Evolutionary conservation across 30 jellyfish, hydroid and myxozoan genomes (phyloP).

Genomic region (Hydra vulgaris): DNA sequence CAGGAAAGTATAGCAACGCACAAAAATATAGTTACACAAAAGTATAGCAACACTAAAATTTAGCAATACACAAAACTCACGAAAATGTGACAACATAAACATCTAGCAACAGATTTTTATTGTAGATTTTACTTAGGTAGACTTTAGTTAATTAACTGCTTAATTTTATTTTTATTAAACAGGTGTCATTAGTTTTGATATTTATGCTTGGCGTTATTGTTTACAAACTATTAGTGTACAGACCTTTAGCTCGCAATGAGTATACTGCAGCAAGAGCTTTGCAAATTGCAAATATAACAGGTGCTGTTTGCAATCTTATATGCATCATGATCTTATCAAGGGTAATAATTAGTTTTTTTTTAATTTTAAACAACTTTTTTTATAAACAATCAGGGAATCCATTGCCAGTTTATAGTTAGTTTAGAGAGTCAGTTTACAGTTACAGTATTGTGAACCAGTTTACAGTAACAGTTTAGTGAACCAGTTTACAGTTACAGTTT

Average conservation of each 20-base stretch:
- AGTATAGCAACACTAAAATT: too few species aligned
- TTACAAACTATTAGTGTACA: conserved; percentile 80
- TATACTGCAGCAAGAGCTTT: conserved; percentile 75
- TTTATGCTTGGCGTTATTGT: conserved; percentile 97
- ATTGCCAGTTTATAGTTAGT: background rate
- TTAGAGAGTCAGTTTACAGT: background rate
- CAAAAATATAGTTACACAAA: too few species aligned
- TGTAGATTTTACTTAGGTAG: too few species aligned
- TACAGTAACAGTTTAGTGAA: too few species aligned
- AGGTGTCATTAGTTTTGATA: conserved; percentile 89
- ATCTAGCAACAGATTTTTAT: too few species aligned
- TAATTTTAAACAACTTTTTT: too few species aligned
- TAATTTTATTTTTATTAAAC: background rate
- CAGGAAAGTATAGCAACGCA: too few species aligned
- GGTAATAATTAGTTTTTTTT: conserved; percentile 32
- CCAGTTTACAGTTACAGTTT: too few species aligned
- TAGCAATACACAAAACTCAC: too few species aligned
- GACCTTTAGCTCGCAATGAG: conserved; percentile 81
- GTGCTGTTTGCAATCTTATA: conserved; percentile 92
- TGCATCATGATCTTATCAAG: conserved; percentile 96
- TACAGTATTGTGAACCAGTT: too few species aligned
- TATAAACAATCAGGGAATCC: background rate
- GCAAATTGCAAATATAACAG: conserved; percentile 88
- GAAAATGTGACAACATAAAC: too few species aligned
- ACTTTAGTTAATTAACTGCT: too few species aligned